Evolutionary conservation across 2,888 invertebrate genomes (phyloP), one percentile per base, ranked within the genome.

Genomic region (Chamaedrilus cognettii): DNA sequence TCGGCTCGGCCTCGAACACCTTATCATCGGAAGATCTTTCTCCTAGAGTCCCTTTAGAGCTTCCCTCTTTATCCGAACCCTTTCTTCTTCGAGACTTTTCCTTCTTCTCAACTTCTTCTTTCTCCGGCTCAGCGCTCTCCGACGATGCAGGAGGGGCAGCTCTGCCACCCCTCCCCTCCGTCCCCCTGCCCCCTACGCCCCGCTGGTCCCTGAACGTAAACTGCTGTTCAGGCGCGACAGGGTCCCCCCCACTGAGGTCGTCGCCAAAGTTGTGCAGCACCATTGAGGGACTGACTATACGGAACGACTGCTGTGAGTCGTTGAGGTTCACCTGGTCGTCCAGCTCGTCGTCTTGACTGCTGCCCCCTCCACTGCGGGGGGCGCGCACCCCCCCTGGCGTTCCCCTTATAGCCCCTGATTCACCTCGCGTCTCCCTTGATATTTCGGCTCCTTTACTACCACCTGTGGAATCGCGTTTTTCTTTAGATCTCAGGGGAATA

Each of bases 251-350:
- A 52, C 26, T 26, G 5, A 19, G 15, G 26, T 52, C 55, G 7
- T 52, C 55, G 7, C 55, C 55, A 23, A 52, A 52, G 26, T 23
- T 52, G 55, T 23, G 55, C 55, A 52, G 28, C 11, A 52, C 55
- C 55, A 52, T 52, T 7, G 55, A 52, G 26, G 55, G 55, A 23
- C 55, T 52, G 7, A 52, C 55, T 19, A 52, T 52, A 7, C 55
- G 19, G 55, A 52, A 52, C 7, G 55, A 52, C 26, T 52, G 55
- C 26, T 52, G 55, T 11, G 55, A 52, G 7, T 52, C 55, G 26
- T 52, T 26, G 7, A 23, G 15, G 26, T 52, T 52, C 11, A 7
- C 26, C 19, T 52, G 15, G 28, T 23, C 55, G 7, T 52, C 55
- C 11, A 23, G 11, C 5, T 52, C 55, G 26, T 52, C 55, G 5